These are phyloP conservation scores for Prionchulus punctatus DNA, from an alignment of 2,888 invertebrate genomes.

Conservation along the genomic window DNA sequence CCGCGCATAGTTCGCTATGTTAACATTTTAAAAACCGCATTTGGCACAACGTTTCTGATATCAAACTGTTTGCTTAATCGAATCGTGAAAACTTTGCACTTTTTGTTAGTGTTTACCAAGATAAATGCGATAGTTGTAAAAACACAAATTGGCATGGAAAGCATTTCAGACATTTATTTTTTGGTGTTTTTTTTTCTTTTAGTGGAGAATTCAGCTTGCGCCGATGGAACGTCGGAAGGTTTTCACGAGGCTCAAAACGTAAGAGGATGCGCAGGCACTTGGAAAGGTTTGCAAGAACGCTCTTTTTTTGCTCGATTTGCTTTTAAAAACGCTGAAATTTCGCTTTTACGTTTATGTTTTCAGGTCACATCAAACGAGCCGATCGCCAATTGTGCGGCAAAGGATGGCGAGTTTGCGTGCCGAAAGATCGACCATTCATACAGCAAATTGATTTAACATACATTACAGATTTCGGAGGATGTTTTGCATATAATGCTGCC, in stretches of 20 bases:
- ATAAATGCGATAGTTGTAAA: too few species aligned
- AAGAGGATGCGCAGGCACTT: not conserved
- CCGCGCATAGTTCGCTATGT: too few species aligned
- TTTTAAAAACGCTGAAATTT: too few species aligned
- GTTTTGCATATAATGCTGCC: conserved; percentile 5
- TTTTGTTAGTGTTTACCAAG: too few species aligned
- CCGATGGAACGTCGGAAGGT: conserved; percentile 3
- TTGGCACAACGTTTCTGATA: too few species aligned
- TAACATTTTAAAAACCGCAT: too few species aligned
- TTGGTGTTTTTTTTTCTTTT: conserved; percentile 1
- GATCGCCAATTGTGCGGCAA: not conserved
- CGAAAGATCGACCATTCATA: not conserved
- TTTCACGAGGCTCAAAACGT: not conserved
- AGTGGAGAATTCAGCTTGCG: not conserved
- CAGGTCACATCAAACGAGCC: conserved; percentile 1
- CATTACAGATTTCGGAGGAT: not conserved
- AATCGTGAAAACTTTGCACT: too few species aligned
- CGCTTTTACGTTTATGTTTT: not conserved
- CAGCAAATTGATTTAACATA: not conserved
- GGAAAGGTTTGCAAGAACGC: not conserved
- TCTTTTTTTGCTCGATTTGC: too few species aligned
- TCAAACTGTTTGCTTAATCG: too few species aligned
- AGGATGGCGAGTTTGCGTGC: conserved; percentile 1
- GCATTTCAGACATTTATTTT: too few species aligned
- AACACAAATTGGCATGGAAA: too few species aligned